Evolutionary conservation across 92 coral and sea anemone species (phyloP).

Genomic region (Palythoa heliodiscus): DNA sequence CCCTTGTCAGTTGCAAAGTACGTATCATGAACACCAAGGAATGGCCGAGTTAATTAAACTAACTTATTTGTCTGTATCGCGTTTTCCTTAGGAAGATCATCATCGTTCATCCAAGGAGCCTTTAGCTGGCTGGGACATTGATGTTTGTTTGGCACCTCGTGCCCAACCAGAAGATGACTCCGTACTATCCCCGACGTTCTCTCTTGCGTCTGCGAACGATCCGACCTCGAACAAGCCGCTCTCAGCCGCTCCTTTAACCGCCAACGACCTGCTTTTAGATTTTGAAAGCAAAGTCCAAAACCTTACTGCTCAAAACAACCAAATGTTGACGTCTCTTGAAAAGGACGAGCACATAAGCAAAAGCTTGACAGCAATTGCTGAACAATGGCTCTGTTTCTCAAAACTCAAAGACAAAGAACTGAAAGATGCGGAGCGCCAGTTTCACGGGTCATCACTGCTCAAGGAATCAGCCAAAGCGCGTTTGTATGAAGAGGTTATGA

Average conservation of each 20-base stretch:
- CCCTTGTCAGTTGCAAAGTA: too few species aligned
- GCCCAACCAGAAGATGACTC: not conserved
- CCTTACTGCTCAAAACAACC: not conserved
- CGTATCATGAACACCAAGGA: not conserved
- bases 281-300: not conserved
- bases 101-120: not conserved
- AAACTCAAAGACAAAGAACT: conserved; percentile 10
- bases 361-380: not conserved
- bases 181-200: not conserved
- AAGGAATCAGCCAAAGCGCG: conserved; percentile 10
- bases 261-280: not conserved
- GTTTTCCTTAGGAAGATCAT: conserved; percentile 7
- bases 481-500: not conserved
- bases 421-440: conserved; percentile 24
- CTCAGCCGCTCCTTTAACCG: not conserved
- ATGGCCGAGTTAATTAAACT: not conserved
- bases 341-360: not conserved
- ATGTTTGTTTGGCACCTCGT: not conserved
- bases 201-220: not conserved
- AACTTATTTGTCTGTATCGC: too few species aligned
- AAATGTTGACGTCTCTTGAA: not conserved
- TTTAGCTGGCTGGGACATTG: not conserved
- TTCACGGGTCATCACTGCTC: not conserved
- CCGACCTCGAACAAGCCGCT: not conserved
- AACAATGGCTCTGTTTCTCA: not conserved